Base-by-base conservation (phyloP, 1,140 invertebrate species). In the Physella acuta region DNA sequence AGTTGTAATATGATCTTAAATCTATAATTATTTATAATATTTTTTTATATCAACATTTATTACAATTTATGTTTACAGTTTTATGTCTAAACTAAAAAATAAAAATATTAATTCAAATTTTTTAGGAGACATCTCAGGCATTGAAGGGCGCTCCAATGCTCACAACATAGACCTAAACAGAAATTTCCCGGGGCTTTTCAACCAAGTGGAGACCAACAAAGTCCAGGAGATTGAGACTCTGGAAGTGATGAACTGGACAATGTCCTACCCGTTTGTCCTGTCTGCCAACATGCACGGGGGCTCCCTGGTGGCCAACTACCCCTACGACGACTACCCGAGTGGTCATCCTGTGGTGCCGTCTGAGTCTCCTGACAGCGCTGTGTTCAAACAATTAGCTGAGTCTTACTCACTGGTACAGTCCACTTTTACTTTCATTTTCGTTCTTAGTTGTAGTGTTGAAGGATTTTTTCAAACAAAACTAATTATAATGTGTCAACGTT, bases 261-360 rank as follows among this genome's bases (percentile, higher is more conserved):
- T 88, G 14, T 87, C 89, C 0, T 87, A 92, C 75, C 94, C 94
- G 0, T 99, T 99, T 87, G 95, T 99, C 5, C 83, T 99, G 3
- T 98, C 95, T 0, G 97, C 96, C 0, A 99, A 98, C 87, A 85
- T 99, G 3, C 97, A 99, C 81, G 97, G 96, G 36, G 94, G 94
- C 0, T 92, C 94, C 78, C 84, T 95, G 3, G 93, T 95, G 1
- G 93, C 93, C 26, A 95, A 94, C 82, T 95, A 93, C 84, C 94
- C 94, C 0, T 95, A 92, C 78, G 94, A 95, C 59, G 78, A 82
- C 49, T 68, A 36, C 14, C 67, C 36, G 20, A 5, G 33, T 8
- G 44, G 62, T 11, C 69, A 58, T 17, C 75, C 75, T 2, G 65
- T 63, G 20, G 76, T 76, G 8, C 87, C 87, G 26, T 89, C 90